phyloP scores from a whole-genome alignment of 2,113 vertebrate genomes.

The Mustelus asterias region DNA sequence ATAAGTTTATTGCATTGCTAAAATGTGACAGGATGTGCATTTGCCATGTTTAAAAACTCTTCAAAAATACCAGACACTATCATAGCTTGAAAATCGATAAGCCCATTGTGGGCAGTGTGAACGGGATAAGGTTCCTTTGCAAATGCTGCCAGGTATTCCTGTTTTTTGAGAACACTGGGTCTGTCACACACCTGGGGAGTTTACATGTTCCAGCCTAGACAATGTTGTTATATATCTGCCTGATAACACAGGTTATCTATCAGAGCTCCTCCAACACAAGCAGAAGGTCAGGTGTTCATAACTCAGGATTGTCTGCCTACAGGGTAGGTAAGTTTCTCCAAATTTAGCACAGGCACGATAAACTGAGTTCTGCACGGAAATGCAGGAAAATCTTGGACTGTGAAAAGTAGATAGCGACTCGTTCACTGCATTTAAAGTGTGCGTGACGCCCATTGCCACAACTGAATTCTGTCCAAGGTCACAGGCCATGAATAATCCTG shows the following conservation, averaged over 20 bases:
- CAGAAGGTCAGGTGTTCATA: neutral
- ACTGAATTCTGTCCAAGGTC: too few species aligned
- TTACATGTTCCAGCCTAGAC: neutral
- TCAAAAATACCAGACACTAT: neutral
- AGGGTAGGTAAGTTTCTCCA: neutral
- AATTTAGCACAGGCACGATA: neutral
- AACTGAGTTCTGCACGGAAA: neutral
- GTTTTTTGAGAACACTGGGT: neutral
- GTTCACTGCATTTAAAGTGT: neutral
- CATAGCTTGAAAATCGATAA: neutral
- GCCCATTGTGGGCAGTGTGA: neutral
- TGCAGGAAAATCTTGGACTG: neutral
- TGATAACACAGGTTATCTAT: neutral
- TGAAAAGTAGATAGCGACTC: neutral
- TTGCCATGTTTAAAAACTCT: neutral
- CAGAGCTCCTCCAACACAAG: neutral
- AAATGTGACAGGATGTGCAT: neutral
- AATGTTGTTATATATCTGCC: neutral
- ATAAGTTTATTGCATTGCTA: neutral
- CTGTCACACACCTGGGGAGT: neutral
- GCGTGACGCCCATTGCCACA: too few species aligned
- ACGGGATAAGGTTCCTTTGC: neutral
- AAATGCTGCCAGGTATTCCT: neutral
- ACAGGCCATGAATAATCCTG: too few species aligned
- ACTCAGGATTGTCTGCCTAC: neutral